These are phyloP conservation scores for Leistus spinibarbis DNA, from an alignment of 2,888 invertebrate genomes.

Conservation along the genomic window DNA sequence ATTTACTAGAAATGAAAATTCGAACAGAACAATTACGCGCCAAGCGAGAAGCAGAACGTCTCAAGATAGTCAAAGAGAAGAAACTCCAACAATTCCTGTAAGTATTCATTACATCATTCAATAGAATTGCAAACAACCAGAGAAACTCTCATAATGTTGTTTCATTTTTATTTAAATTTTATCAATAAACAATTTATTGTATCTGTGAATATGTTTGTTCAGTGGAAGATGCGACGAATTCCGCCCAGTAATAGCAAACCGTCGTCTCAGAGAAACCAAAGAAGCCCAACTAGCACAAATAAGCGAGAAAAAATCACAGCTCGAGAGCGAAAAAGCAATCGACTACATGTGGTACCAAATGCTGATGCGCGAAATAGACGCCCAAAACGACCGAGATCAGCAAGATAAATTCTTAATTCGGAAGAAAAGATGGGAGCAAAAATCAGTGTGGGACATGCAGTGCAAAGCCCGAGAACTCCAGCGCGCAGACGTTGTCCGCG, in stretches of 20 bases:
- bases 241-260: constrained; percentile 57
- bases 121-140: neutral
- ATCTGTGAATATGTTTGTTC: too few relatives aligned
- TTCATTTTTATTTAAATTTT: too few relatives aligned
- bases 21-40: constrained; percentile 58
- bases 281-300: constrained; percentile 66
- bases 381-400: constrained; percentile 61
- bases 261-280: constrained; percentile 61
- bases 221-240: constrained; percentile 57
- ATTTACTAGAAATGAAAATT: constrained; percentile 61
- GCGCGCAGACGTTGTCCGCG: constrained; percentile 47
- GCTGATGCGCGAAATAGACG: constrained; percentile 63
- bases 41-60: constrained; percentile 61
- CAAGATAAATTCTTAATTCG: constrained; percentile 58
- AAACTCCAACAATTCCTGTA: constrained; percentile 56
- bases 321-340: constrained; percentile 62
- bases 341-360: constrained; percentile 68
- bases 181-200: too few relatives aligned
- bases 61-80: constrained; percentile 57
- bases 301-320: constrained; percentile 62
- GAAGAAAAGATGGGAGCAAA: constrained; percentile 56
- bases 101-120: constrained; percentile 6
- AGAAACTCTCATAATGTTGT: too few relatives aligned
- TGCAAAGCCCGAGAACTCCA: constrained; percentile 50
- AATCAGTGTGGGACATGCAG: constrained; percentile 52